phyloP scores from a whole-genome alignment of 2,113 vertebrate genomes.

The Euleptes europaea region DNA sequence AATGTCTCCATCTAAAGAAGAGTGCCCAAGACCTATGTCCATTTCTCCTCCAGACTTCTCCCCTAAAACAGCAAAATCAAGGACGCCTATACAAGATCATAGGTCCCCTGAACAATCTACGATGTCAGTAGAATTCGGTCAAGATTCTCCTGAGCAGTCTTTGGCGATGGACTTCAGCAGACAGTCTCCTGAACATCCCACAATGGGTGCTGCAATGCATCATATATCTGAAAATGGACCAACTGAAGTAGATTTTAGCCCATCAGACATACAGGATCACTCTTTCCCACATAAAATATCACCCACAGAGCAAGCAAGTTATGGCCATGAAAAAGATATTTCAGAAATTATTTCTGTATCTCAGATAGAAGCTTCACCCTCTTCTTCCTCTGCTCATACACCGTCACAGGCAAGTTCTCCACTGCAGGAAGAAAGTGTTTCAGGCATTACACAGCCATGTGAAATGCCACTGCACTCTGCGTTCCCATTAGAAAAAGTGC shows the following conservation, averaged over 20 bases:
- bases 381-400: constrained; percentile 90
- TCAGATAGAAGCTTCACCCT: constrained; percentile 91
- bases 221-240: constrained; percentile 93
- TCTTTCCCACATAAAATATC: constrained; percentile 72
- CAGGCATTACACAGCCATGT: constrained; percentile 75
- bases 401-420: constrained; percentile 87
- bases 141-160: constrained; percentile 92
- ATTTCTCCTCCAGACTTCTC: constrained; percentile 95
- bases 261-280: constrained; percentile 79
- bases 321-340: constrained; percentile 84
- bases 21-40: constrained; percentile 94
- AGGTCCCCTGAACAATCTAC: constrained; percentile 89
- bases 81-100: constrained; percentile 78
- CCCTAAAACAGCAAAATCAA: constrained; percentile 86
- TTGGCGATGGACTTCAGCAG: constrained; percentile 92
- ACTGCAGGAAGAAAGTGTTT: constrained; percentile 78
- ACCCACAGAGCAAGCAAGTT: constrained; percentile 78
- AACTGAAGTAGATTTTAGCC: constrained; percentile 93
- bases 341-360: constrained; percentile 84
- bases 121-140: constrained; percentile 88
- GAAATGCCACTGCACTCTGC: constrained; percentile 83
- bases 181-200: constrained; percentile 90
- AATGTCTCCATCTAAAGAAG: constrained; percentile 92
- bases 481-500: constrained; percentile 78
- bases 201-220: constrained; percentile 67